Percentiles rank a stretch among this genome's conserved stretches.
phyloP scores from a whole-genome alignment of 1,140 invertebrate species.

The Calephelis virginiensis region DNA sequence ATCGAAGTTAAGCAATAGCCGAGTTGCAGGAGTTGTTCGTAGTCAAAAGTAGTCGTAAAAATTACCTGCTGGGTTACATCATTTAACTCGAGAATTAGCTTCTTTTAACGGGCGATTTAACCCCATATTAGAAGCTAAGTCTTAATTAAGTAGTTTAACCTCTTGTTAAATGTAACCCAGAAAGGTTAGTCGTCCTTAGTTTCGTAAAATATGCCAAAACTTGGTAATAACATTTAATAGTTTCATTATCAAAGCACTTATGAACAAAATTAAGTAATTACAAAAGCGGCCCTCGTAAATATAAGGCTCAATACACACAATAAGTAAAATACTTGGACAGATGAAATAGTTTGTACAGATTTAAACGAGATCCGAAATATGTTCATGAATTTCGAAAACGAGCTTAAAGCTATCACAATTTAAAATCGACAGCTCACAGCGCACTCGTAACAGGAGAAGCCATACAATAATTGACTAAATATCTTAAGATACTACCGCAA shows the following conservation, averaged over 20 bases:
- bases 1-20: too few species aligned
- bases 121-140: too few species aligned
- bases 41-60: too few species aligned
- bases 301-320: slow-evolving; percentile 14
- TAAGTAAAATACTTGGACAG: slow-evolving; percentile 15
- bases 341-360: slow-evolving; percentile 15
- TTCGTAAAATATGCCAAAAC: background rate
- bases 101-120: too few species aligned
- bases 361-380: slow-evolving; percentile 13
- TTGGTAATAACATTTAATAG: background rate
- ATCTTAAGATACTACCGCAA: slow-evolving; percentile 65
- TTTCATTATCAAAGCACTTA: background rate
- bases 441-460: slow-evolving; percentile 57
- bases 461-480: slow-evolving; percentile 77
- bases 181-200: too few species aligned
- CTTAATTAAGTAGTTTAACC: too few species aligned
- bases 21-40: too few species aligned
- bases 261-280: slow-evolving; percentile 4
- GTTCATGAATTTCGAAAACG: slow-evolving; percentile 22
- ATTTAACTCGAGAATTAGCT: too few species aligned
- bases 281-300: slow-evolving; percentile 2
- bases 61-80: too few species aligned
- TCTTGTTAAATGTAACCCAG: too few species aligned
- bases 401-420: slow-evolving; percentile 50
- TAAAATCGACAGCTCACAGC: slow-evolving; percentile 41